These are phyloP conservation scores for Malurus melanocephalus DNA, from an alignment of 2,113 vertebrate genomes.

Conservation along the genomic window DNA sequence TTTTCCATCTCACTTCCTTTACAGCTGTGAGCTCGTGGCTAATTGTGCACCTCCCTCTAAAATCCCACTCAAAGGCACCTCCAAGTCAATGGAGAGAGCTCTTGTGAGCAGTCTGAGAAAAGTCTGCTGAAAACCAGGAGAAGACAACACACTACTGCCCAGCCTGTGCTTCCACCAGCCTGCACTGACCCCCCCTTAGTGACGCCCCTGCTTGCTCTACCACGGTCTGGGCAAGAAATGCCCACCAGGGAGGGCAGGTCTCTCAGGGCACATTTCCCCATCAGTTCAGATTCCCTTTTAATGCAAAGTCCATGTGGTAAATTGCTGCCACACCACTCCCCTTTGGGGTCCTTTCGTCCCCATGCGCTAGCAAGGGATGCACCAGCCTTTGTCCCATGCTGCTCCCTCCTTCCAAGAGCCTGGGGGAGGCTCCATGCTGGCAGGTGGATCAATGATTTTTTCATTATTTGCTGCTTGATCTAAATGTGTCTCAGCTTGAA, in stretches of 20 bases:
- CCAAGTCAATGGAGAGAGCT: not conserved
- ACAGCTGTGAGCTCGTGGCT: not conserved
- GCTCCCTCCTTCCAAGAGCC: conserved; percentile 32
- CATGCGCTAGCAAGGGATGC: not conserved
- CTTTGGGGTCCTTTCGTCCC: not conserved
- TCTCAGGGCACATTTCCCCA: not conserved
- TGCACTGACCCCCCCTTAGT: fast-evolving
- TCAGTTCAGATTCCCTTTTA: not conserved
- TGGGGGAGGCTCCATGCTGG: conserved; percentile 8
- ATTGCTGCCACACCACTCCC: not conserved
- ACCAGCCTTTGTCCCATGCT: not conserved
- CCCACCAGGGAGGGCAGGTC: not conserved
- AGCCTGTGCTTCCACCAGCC: not conserved
- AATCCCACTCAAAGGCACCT: not conserved
- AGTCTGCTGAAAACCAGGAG: not conserved
- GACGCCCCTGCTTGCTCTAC: not conserved
- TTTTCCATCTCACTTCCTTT: not conserved
- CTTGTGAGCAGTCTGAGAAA: not conserved
- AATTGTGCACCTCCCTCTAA: not conserved
- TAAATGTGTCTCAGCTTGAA: conserved; percentile 51
- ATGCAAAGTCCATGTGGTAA: not conserved
- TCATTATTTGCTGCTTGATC: conserved; percentile 22
- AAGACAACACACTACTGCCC: not conserved
- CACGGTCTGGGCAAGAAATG: not conserved
- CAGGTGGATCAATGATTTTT: conserved; percentile 46